Conservation (phyloP, 2,888 invertebrate species). For the Pasiphila rectangulata region DNA sequence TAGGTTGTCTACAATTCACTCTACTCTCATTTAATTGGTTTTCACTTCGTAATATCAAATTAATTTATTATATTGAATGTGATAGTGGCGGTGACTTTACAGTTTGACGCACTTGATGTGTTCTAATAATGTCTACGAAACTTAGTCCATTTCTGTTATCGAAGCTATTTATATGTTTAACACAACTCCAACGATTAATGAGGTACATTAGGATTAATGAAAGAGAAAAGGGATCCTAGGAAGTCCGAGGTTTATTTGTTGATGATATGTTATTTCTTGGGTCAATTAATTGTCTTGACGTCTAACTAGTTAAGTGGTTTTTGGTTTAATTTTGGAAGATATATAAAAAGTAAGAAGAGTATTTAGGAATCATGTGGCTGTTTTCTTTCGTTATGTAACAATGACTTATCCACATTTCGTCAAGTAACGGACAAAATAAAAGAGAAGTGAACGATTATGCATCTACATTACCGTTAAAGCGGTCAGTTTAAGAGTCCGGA, state of each 20-base stretch:
- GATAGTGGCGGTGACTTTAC: conserved; percentile 55
- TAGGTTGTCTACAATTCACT: conserved; percentile 59
- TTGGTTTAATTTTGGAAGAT: no score
- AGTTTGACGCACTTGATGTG: conserved; percentile 41
- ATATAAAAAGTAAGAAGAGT: no score
- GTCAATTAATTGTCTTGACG: no score
- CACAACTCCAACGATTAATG: conserved; percentile 5
- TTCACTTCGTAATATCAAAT: conserved; percentile 50
- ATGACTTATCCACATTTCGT: no score
- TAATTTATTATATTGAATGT: no score
- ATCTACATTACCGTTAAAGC: conserved; percentile 35
- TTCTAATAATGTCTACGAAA: conserved; percentile 50
- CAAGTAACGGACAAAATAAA: neutral
- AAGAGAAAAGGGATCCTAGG: neutral
- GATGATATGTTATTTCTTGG: no score
- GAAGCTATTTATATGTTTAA: conserved; percentile 10
- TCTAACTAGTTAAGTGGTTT: no score
- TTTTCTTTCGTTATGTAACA: no score
- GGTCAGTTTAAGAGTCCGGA: conserved; percentile 55
- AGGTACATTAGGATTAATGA: conserved; percentile 3
- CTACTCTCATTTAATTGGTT: conserved; percentile 64
- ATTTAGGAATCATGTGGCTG: no score
- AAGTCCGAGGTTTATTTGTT: neutral
- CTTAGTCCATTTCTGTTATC: conserved; percentile 40
- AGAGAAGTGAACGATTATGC: neutral